Conservation (phyloP, 2,113 vertebrate species). For the Saguinus midas region DNA sequence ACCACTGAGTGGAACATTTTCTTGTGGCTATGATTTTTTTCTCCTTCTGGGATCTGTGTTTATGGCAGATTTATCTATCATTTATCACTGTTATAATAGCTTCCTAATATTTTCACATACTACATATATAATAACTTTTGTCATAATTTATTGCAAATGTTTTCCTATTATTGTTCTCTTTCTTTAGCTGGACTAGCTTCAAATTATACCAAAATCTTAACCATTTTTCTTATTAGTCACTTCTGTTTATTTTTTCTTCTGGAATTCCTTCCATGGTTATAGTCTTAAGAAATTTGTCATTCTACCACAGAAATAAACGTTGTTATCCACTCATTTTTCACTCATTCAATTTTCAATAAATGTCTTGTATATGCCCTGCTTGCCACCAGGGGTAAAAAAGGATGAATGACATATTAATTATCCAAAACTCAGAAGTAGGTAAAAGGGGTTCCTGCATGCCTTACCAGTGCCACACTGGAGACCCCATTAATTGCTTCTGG, state of each 20-base stretch:
- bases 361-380: neutral
- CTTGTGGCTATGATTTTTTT: slow-evolving; percentile 33
- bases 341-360: neutral
- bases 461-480: neutral
- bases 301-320: neutral
- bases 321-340: neutral
- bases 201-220: slow-evolving; percentile 21
- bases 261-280: slow-evolving; percentile 23
- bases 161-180: slow-evolving; percentile 19
- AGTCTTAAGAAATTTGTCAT: slow-evolving; percentile 20
- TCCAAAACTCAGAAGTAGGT: slow-evolving; percentile 10
- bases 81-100: neutral
- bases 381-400: neutral
- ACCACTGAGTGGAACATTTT: slow-evolving; percentile 10
- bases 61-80: slow-evolving; percentile 27
- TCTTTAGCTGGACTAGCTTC: neutral
- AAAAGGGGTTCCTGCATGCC: neutral
- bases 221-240: neutral
- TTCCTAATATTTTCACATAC: slow-evolving; percentile 26
- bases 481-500: neutral
- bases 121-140: slow-evolving; percentile 26
- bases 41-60: neutral
- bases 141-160: neutral
- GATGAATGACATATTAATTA: neutral
- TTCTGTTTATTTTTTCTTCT: neutral